Evolutionary conservation across 2,797 vertebrate species (phyloP), one percentile per base, ranked within the genome.

Genomic region (Benthosema pterotum): DNA sequence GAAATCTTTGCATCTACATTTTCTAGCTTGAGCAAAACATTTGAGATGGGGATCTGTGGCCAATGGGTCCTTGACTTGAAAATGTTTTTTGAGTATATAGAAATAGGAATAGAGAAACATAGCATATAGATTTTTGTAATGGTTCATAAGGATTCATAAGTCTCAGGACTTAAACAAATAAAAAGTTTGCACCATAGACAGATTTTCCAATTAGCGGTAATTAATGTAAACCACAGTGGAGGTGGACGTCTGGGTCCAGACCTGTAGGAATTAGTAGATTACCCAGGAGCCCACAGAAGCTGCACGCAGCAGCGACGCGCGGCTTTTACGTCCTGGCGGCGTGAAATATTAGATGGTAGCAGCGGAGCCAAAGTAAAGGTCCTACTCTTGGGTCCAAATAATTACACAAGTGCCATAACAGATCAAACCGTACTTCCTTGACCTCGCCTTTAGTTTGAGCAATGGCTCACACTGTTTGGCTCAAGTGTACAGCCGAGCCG

Each of bases 391-490:
- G 85, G 84, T 81, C 83, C 80, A 83, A 87, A 90, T 87, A 86
- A 90, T 89, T 88, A 88, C 80, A 80, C 77, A 74, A 79, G 75
- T 82, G 84, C 81, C 81, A 87, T 87, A 88, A 83, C 85, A 88
- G 87, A 91, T 86, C 83, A 84, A 78, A 82, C 73, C 74, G 80
- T 80, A 85, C 86, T 89, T 87, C 80, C 77, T 77, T 85, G 84
- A 88, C 86, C 88, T 84, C 79, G 80, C 87, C 82, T 87, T 76
- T 73, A 69, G 79, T 72, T 82, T 84, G 81, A 82, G 72, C 73
- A 88, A 86, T 76, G 77, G 82, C 78, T 75, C 74, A 59, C 76
- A 71, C 65, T 56, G 70, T 83, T 83, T 83, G 78, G 85, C 80
- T 67, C 60, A 73, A 70, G 65, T 53, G 55, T 68, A 47, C 38